phyloP scores from a whole-genome alignment of 2,888 invertebrate genomes.

The Andricus curvator region DNA sequence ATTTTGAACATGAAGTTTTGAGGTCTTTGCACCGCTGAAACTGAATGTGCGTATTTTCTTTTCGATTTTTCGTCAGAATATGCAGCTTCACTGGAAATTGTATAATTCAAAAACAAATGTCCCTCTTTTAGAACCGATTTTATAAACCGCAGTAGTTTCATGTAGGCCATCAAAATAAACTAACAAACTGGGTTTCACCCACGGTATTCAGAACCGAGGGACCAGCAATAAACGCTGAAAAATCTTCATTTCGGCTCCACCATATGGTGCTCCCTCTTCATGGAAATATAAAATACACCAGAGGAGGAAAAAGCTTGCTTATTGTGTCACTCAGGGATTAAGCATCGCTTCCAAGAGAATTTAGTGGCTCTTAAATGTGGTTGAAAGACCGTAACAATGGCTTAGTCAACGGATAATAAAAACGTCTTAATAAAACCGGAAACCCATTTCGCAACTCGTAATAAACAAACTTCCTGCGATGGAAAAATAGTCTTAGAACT shows the following conservation, averaged over 20 bases:
- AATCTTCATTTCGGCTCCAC: neutral
- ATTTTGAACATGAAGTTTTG: too few relatives aligned
- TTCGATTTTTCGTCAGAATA: too few relatives aligned
- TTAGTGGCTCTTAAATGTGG: constrained; percentile 27
- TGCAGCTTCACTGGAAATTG: too few relatives aligned
- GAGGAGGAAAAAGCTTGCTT: constrained; percentile 9
- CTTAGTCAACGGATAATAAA: constrained; percentile 35
- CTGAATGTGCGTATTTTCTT: neutral
- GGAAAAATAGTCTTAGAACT: neutral
- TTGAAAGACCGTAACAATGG: constrained; percentile 22
- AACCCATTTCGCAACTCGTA: constrained; percentile 11
- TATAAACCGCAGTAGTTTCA: neutral
- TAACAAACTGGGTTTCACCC: neutral
- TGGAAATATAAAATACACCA: constrained; percentile 9
- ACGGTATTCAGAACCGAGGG: neutral
- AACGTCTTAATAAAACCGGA: constrained; percentile 24
- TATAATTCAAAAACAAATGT: neutral
- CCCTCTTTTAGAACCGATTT: neutral
- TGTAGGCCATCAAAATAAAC: neutral
- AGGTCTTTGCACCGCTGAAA: neutral
- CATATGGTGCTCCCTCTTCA: constrained; percentile 11
- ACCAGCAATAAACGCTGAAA: constrained; percentile 2
- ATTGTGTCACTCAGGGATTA: constrained; percentile 24
- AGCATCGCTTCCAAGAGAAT: constrained; percentile 21
- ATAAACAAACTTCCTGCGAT: neutral